Conservation (phyloP, 2,113 vertebrate species). For the Misgurnus mizolepis region DNA sequence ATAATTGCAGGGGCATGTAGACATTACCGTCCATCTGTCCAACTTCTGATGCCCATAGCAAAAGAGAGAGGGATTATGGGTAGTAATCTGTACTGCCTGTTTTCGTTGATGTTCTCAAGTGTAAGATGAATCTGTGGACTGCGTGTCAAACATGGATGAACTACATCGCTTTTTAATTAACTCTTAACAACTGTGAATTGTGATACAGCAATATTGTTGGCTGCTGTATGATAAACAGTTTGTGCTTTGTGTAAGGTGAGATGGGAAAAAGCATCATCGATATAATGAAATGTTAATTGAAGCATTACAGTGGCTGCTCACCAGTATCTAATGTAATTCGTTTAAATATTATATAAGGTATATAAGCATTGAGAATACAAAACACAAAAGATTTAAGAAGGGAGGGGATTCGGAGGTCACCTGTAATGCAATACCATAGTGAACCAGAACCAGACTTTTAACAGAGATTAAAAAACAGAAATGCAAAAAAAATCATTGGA, state of each 20-base stretch:
- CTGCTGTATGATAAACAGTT: background rate
- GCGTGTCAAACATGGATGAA: background rate
- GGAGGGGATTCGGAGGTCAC: background rate
- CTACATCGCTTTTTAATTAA: background rate
- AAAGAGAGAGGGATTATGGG: background rate
- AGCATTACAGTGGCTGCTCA: background rate
- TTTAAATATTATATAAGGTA: no score
- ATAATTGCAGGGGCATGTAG: no score
- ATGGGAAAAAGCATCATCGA: background rate
- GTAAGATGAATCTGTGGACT: background rate
- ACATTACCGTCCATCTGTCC: no score
- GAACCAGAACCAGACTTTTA: background rate
- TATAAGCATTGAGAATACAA: conserved; percentile 51
- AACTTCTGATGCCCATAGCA: background rate
- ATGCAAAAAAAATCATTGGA: no score
- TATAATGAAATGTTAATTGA: background rate
- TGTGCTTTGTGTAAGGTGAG: background rate
- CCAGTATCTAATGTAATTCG: no score
- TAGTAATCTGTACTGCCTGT: background rate
- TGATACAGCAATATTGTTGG: background rate
- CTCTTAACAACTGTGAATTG: no score
- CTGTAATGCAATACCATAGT: background rate
- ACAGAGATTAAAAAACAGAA: background rate
- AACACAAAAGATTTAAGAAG: conserved; percentile 19
- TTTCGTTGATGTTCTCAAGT: background rate